Evolutionary conservation across 2,113 vertebrate species (phyloP).

Genomic region (Misgurnus anguillicaudatus): DNA sequence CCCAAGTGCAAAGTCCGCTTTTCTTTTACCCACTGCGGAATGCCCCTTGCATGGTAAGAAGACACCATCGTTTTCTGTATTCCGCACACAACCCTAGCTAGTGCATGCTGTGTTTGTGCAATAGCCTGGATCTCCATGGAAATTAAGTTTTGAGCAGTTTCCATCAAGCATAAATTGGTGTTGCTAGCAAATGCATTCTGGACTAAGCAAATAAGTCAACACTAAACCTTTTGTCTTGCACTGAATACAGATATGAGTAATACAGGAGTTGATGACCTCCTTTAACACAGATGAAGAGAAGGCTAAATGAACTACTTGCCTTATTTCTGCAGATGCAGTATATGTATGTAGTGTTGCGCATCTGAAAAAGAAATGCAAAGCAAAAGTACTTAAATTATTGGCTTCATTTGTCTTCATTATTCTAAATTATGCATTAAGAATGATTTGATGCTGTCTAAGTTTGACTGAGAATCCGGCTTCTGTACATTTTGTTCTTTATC

Average conservation of each 20-base stretch:
- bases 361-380: neutral
- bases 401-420: too few species aligned
- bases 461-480: too few species aligned
- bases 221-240: conserved; percentile 20
- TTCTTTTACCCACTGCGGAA: conserved; percentile 92
- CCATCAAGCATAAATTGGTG: conserved; percentile 35
- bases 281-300: conserved; percentile 28
- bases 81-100: neutral
- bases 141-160: conserved; percentile 41
- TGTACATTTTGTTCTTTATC: too few species aligned
- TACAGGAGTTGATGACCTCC: conserved; percentile 1
- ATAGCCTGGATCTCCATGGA: conserved; percentile 34
- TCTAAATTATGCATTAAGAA: too few species aligned
- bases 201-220: conserved; percentile 22
- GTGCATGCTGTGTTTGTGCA: neutral
- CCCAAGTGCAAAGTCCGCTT: conserved; percentile 78
- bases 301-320: neutral
- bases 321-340: neutral
- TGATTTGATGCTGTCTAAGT: too few species aligned
- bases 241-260: conserved; percentile 30
- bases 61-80: neutral
- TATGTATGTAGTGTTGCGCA: neutral
- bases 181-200: conserved; percentile 40
- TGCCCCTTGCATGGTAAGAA: conserved; percentile 88
- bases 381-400: neutral